Evolutionary conservation across 2,797 vertebrate genomes (phyloP), one percentile per base, ranked within the genome.

Genomic region (Neosalanx taihuensis): DNA sequence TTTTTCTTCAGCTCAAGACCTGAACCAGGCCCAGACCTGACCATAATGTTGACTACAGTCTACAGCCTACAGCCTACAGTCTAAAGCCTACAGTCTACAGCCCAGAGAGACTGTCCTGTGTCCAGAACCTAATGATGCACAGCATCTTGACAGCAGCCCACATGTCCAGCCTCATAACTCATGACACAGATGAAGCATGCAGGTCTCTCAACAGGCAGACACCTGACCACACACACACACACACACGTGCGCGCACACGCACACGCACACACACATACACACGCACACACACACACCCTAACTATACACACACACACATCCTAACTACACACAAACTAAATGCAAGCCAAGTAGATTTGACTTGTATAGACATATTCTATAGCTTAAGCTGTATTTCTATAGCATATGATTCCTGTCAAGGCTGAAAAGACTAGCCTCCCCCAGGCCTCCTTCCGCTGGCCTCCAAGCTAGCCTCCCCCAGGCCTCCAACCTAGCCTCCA

Each of bases 141-240:
- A 65, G 20, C 12, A 49, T 26, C 20, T 6, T 12, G 46, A 49
- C 37, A 9, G 64, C 33, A 12, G 62, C 7, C 30, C 62, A 64
- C 62, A 63, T 35, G 62, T 64, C 37, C 41, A n/a, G 6, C 17
- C 17, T 65, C 63, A 65, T 46, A 26, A 23, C 63, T 65, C 63
- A 23, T 13, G 41, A 56, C 6, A 56, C 18, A 56, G 51, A 56
- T n/a, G 51, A 17, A 56, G 51, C 51, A 2, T 56, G 12, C 51
- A 18, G 15, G 51, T 18, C 51, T n/a, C 18, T n/a, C 18, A n/a
- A 10, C 63, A 41, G 35, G 26, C 35, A 26, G 12, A 29, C 37
- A 20, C 1, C n/a, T 41, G 35, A 41, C 20, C 12, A 46, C 41
- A 46, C 41, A 46, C 37, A 41, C 37, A 41, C 37, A 1, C 37